These are phyloP conservation scores for Pangasius mekongensis DNA, from an alignment of 2,797 vertebrate genomes.

Conservation along the genomic window DNA sequence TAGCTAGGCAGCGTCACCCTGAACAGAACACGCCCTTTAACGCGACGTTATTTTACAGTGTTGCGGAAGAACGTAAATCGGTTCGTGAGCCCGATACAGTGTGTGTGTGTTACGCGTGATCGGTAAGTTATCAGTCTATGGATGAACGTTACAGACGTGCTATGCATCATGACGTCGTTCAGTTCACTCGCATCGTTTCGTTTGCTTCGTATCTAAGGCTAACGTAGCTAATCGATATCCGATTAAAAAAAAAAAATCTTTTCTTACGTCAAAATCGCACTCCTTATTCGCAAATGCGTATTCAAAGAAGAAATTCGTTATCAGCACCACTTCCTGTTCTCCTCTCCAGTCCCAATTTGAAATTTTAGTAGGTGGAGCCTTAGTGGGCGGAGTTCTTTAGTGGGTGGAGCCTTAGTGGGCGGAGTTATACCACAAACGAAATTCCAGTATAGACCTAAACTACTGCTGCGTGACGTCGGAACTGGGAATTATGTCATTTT, in stretches of 20 bases:
- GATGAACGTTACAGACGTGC: not conserved
- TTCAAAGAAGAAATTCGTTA: not conserved
- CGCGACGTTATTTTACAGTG: not conserved
- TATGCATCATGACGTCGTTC: not conserved
- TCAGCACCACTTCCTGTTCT: not conserved
- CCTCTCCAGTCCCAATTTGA: not conserved
- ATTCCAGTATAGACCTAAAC: not conserved
- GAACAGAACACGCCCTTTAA: not conserved
- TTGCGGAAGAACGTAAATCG: not conserved
- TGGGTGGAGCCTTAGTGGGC: not conserved
- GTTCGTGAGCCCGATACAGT: not conserved
- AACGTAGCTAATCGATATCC: not conserved
- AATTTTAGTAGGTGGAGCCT: not conserved
- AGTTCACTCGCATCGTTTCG: not conserved
- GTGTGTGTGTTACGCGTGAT: not conserved
- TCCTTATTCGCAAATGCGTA: not conserved
- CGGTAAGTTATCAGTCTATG: not conserved
- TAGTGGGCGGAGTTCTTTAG: not conserved
- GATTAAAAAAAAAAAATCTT: too few relatives aligned
- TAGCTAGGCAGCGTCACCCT: not conserved
- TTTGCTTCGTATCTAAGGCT: not conserved
- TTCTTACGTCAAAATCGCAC: not conserved
- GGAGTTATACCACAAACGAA: not conserved
- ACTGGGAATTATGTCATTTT: not conserved
- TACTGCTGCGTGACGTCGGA: not conserved